Base-by-base conservation (phyloP, 2,797 vertebrate species). In the Alauda arvensis region DNA sequence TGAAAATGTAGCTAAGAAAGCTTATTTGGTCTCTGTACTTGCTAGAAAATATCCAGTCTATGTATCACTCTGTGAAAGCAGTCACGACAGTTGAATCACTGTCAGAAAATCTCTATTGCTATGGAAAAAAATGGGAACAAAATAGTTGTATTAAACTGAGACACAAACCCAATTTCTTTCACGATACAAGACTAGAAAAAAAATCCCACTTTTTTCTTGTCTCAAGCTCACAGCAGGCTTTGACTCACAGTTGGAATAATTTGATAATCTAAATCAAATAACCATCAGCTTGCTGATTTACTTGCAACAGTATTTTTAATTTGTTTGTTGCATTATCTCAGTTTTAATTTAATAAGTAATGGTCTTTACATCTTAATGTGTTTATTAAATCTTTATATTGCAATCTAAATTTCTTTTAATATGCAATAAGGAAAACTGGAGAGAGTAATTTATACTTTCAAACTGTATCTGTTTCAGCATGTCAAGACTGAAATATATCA, bases 261-360 rank as follows among this genome's bases (percentile, higher is more conserved):
- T 85, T 78, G 31, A 62, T 81, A 67, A 78, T 67, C 67, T 78
- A 89, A 69, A 93, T 87, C 77, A 83, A 91, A 83, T 77, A 84
- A 57, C 70, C 29, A 67, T 85, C 39, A 46, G 42, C 40, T 83
- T 46, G 28, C 66, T 66, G n/a, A 63, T 89, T 81, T 80, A 78
- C 81, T 89, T 6, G 3, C 31, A 56, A 56, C 39, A 77, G 42
- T 67, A 66, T 83, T 85, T 83, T 80, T 83, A 29, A 72, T 78
- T 89, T 91, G 34, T 62, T 89, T 71, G 69, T 72, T 88, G 26
- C 31, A 72, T 69, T 90, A 62, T 65, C 70, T 87, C 56, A 40
- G 21, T 52, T 91, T 91, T 72, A 62, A 49, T 88, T 93, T 83
- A 89, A 70, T 87, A 80, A 74, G 33, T 77, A 84, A 89, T 67